Evolutionary conservation across 1,140 invertebrate genomes (phyloP).

Genomic region (Ericerus pela): DNA sequence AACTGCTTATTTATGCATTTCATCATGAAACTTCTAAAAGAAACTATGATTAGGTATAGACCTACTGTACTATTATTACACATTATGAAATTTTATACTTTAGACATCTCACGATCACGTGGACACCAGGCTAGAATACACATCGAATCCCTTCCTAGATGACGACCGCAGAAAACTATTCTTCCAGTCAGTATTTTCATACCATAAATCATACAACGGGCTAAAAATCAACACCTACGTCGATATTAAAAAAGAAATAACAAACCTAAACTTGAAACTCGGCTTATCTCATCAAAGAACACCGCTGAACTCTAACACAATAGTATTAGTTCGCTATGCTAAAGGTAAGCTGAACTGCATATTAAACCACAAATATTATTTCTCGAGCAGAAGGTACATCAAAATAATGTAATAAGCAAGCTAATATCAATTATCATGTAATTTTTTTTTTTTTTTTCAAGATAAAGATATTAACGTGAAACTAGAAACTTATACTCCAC

Average conservation of each 20-base stretch:
- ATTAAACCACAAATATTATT: too few species aligned
- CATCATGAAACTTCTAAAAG: too few species aligned
- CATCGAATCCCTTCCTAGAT: constrained; percentile 15
- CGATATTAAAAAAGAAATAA: constrained; percentile 33
- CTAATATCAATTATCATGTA: constrained; percentile 4
- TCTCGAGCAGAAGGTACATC: too few species aligned
- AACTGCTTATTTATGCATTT: too few species aligned
- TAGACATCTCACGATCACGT: background rate
- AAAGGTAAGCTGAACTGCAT: constrained; percentile 27
- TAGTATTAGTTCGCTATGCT: constrained; percentile 34
- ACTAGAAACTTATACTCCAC: constrained; percentile 37
- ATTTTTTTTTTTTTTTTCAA: constrained; percentile 23
- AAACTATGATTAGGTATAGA: too few species aligned
- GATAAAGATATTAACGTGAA: constrained; percentile 42
- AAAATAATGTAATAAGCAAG: too few species aligned
- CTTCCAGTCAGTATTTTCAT: constrained; percentile 37
- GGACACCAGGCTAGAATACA: background rate
- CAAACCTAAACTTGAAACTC: constrained; percentile 35
- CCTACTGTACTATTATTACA: too few species aligned
- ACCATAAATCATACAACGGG: constrained; percentile 34
- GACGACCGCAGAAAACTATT: constrained; percentile 40
- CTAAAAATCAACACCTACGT: constrained; percentile 33
- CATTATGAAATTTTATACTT: background rate
- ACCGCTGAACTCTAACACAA: constrained; percentile 29
- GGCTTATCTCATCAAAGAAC: constrained; percentile 30